Evolutionary conservation across 2,113 vertebrate species (phyloP), one percentile per base, ranked within the genome.

Genomic region (Erpornis zantholeuca): DNA sequence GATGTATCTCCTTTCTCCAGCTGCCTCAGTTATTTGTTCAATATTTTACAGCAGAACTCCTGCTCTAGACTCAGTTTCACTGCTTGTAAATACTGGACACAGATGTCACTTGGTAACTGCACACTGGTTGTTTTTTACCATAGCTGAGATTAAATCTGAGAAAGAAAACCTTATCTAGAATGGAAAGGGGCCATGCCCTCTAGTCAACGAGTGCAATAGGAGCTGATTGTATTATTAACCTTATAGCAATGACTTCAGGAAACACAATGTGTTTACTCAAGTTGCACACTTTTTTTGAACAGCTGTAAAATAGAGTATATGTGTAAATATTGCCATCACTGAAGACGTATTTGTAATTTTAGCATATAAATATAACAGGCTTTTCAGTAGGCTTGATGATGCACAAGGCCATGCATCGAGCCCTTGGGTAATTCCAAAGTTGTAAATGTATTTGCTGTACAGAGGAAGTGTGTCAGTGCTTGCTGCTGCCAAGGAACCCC

Each of bases 121-220:
- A 88, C 61, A 54, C 77, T 66, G 76, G 64, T 93, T 83, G 82
- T 78, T 57, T 86, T 86, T 82, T 70, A 80, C 72, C 56, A 49
- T 65, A 61, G 24, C 56, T 3, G 10, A 78, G 57, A 63, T 87
- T 24, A 87, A 90, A 76, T 60, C 70, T 47, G 94, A 88, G 77
- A 84, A 91, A 87, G 59, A 82, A 95, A 91, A 78, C 78, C 79
- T 76, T 95, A 79, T 64, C 86, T 73, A 84, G 93, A 89, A 92
- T 64, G 53, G 75, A 91, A 87, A 86, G 84, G 94, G 97, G 94
- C 92, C 89, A 40, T 85, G 89, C 54, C 94, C 96, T 95, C 82
- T 78, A 85, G 95, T 82, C 92, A 90, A 86, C 81, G 97, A 98
- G 98, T 98, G 98, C 98, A 98, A 98, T 98, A 98, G 94, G 96